A percentile compares a stretch with the other conserved stretches of the same genome.
Conservation (phyloP, 2,113 vertebrate species). For the Melanostigma gelatinosum region DNA sequence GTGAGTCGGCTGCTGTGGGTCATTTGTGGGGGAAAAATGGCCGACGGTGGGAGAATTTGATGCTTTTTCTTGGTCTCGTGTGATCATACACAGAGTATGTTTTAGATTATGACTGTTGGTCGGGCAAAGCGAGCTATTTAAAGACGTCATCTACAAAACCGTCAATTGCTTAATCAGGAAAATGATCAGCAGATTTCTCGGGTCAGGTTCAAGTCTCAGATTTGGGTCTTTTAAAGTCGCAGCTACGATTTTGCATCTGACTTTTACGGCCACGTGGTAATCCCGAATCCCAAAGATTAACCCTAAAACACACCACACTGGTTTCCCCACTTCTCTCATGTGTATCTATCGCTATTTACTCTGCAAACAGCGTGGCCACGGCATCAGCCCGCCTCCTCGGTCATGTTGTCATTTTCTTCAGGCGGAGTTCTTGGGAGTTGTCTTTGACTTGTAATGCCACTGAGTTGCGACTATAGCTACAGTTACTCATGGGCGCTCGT, state of each 20-base stretch:
- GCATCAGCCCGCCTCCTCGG: slow-evolving; percentile 10
- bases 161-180: background rate
- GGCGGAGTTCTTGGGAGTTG: slow-evolving; percentile 15
- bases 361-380: slow-evolving; percentile 43
- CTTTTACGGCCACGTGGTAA: background rate
- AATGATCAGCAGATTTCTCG: background rate
- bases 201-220: background rate
- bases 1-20: slow-evolving; percentile 16
- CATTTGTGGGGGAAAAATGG: background rate
- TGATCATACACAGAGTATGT: background rate
- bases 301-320: background rate
- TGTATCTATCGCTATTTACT: slow-evolving; percentile 49
- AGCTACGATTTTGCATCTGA: background rate
- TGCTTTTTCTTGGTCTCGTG: background rate
- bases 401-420: slow-evolving; percentile 32
- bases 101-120: background rate
- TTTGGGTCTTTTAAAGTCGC: background rate
- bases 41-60: no score
- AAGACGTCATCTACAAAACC: background rate
- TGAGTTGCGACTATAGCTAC: slow-evolving; percentile 25
- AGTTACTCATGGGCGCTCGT: slow-evolving; percentile 14
- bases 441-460: slow-evolving; percentile 42
- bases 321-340: slow-evolving; percentile 28
- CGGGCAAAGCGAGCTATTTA: background rate
- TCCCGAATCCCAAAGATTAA: background rate